Conservation (phyloP, 2,797 vertebrate genomes). For the Antrozous pallidus region DNA sequence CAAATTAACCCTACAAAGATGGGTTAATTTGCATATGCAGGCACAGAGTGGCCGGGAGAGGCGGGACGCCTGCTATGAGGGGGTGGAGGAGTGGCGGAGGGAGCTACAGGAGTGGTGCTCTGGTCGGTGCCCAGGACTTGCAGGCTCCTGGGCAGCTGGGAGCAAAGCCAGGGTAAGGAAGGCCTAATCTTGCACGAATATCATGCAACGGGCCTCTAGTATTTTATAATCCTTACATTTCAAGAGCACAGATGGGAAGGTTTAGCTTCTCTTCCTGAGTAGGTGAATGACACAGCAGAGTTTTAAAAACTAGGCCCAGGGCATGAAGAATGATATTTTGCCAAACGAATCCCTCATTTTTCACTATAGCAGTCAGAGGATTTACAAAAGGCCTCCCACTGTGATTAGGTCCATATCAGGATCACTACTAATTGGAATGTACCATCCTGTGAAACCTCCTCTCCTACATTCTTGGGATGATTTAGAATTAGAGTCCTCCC, state of each 20-base stretch:
- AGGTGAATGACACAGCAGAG: slow-evolving; percentile 52
- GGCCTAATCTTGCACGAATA: no score
- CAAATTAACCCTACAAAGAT: no score
- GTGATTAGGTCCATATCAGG: slow-evolving; percentile 10
- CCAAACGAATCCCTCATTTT: slow-evolving; percentile 35
- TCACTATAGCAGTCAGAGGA: slow-evolving; percentile 45
- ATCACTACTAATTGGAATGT: slow-evolving; percentile 1
- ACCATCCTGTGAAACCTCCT: neutral
- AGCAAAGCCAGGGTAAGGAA: no score
- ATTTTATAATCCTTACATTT: slow-evolving; percentile 56
- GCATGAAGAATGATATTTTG: slow-evolving; percentile 28
- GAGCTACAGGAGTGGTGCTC: no score
- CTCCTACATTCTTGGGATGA: slow-evolving; percentile 28
- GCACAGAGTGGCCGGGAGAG: no score
- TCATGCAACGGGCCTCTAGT: no score
- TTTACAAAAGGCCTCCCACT: slow-evolving; percentile 42
- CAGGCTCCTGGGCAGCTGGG: no score
- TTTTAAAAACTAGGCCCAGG: slow-evolving; percentile 52
- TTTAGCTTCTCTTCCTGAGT: slow-evolving; percentile 55
- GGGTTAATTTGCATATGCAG: no score
- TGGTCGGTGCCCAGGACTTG: no score
- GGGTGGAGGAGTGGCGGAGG: no score
- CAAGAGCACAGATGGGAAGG: slow-evolving; percentile 24
- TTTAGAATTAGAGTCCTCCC: neutral
- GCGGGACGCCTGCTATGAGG: no score